phyloP scores from a whole-genome alignment of 1,140 invertebrate genomes.

The Ceratina calcarata region DNA sequence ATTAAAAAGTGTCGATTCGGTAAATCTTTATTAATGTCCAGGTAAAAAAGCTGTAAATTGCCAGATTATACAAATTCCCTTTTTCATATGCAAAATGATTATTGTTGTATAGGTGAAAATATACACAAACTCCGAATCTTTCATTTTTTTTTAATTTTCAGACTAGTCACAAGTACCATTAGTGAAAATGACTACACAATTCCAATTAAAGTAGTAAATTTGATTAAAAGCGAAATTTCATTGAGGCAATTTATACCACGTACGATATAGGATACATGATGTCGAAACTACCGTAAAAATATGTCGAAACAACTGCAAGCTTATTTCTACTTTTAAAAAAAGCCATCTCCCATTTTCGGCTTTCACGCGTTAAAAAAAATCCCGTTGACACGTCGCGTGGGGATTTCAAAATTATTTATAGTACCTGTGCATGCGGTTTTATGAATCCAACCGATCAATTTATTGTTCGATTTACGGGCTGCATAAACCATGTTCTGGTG shows the following conservation, averaged over 20 bases:
- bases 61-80: no score
- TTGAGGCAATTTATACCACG: not conserved
- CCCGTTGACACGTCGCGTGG: not conserved
- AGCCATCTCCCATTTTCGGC: constrained; percentile 3
- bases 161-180: no score
- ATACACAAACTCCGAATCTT: no score
- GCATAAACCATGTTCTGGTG: constrained; percentile 59
- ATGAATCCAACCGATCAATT: constrained; percentile 66
- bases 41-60: no score
- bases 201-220: no score
- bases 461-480: constrained; percentile 71
- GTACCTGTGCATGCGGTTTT: constrained; percentile 44
- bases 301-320: constrained; percentile 12
- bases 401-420: constrained; percentile 43
- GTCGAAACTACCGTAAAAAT: not conserved
- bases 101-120: no score
- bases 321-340: not conserved
- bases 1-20: no score
- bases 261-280: not conserved
- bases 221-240: not conserved
- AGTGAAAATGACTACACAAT: no score
- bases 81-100: no score
- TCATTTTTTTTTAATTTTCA: no score
- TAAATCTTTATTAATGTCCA: no score
- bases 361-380: not conserved